A percentile compares a stretch with the other conserved stretches of the same genome.
phyloP scores from a whole-genome alignment of 2,797 vertebrate species.

The Neomorphus geoffroyi region DNA sequence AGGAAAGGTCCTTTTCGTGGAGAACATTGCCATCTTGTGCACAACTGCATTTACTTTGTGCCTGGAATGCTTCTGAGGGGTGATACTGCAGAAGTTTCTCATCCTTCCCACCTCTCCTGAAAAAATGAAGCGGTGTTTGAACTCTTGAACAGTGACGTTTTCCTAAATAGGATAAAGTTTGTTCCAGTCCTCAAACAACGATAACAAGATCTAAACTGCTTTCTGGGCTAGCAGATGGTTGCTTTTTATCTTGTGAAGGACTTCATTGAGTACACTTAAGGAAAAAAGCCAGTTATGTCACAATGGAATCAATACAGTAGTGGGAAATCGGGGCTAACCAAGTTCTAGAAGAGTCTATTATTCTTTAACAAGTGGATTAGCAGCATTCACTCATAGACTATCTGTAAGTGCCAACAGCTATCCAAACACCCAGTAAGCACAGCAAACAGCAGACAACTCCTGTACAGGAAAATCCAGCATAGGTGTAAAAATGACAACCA shows the following conservation, averaged over 20 bases:
- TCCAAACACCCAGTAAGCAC: background rate
- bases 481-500: background rate
- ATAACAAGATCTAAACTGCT: background rate
- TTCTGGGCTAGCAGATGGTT: background rate
- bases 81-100: background rate
- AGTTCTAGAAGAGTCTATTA: background rate
- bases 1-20: background rate
- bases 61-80: background rate
- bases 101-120: background rate
- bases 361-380: background rate
- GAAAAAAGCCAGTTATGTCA: background rate
- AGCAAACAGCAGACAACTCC: background rate
- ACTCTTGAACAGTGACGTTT: background rate
- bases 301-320: background rate
- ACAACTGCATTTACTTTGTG: background rate
- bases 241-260: background rate
- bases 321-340: background rate
- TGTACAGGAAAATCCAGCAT: background rate
- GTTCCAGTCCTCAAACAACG: background rate
- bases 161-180: background rate
- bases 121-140: background rate
- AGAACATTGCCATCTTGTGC: constrained; percentile 70
- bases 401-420: background rate
- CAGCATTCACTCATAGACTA: background rate
- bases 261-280: background rate